Conservation (phyloP, 2,113 vertebrate genomes). For the Pituophis catenifer region DNA sequence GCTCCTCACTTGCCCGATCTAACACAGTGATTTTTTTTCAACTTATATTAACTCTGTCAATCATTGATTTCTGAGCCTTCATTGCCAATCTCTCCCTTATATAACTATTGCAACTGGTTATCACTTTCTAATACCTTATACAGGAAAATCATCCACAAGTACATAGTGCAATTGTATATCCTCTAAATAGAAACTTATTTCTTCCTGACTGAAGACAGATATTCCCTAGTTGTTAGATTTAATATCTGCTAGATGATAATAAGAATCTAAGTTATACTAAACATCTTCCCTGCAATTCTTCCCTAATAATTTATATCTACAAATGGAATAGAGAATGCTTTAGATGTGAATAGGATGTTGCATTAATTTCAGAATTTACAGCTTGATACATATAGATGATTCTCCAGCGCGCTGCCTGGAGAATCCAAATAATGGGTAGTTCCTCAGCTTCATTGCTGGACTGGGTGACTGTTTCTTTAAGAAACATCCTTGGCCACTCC, state of each 20-base stretch:
- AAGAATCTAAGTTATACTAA: background rate
- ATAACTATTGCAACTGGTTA: background rate
- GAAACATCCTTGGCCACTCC: too few species aligned
- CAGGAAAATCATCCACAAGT: background rate
- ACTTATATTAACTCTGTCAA: background rate
- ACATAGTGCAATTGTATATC: background rate
- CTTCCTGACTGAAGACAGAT: background rate
- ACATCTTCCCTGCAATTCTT: background rate
- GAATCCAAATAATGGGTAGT: too few species aligned
- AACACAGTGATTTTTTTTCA: background rate
- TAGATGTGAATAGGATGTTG: background rate
- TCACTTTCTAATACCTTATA: background rate
- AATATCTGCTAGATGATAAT: background rate
- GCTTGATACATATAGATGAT: background rate
- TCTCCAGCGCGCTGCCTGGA: too few species aligned
- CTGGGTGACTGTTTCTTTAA: too few species aligned
- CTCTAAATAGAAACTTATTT: background rate
- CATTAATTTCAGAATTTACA: background rate
- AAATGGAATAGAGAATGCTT: background rate
- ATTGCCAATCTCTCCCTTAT: background rate
- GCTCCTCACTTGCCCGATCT: too few species aligned
- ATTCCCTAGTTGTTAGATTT: background rate
- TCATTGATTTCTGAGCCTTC: background rate
- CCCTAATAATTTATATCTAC: background rate
- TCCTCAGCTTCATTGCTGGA: too few species aligned